phyloP scores from a whole-genome alignment of 2,113 vertebrate species.

The Penelope pileata region DNA sequence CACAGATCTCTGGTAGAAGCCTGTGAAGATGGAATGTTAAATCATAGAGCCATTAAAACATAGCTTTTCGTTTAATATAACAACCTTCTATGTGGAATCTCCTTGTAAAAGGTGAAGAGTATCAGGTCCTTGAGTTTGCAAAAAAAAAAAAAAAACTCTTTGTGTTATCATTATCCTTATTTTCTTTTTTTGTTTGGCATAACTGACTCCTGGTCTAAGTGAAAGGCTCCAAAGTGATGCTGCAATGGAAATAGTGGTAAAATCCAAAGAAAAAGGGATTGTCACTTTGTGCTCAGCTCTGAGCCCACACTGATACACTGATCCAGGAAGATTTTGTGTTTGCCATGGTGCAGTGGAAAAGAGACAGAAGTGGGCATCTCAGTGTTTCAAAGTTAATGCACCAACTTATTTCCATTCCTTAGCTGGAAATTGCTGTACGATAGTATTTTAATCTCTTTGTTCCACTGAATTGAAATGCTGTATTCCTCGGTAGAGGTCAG shows the following conservation, averaged over 20 bases:
- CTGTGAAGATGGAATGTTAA: neutral
- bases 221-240: neutral
- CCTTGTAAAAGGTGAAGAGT: neutral
- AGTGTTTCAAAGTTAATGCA: neutral
- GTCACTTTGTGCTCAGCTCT: neutral
- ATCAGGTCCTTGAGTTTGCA: neutral
- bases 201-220: neutral
- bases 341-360: neutral
- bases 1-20: neutral
- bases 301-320: neutral
- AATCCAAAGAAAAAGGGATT: neutral
- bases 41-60: neutral
- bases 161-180: neutral
- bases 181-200: neutral
- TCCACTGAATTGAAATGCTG: neutral
- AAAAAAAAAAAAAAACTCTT: neutral
- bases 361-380: neutral
- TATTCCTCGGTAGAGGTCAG: neutral
- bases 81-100: neutral
- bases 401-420: neutral
- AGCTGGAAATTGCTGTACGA: neutral
- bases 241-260: neutral
- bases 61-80: neutral
- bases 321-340: neutral
- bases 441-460: neutral